Percentiles rank a stretch among this genome's conserved stretches.
Evolutionary conservation across 2,888 invertebrate species (phyloP).

Genomic region (Nipponacmea schrenckii): DNA sequence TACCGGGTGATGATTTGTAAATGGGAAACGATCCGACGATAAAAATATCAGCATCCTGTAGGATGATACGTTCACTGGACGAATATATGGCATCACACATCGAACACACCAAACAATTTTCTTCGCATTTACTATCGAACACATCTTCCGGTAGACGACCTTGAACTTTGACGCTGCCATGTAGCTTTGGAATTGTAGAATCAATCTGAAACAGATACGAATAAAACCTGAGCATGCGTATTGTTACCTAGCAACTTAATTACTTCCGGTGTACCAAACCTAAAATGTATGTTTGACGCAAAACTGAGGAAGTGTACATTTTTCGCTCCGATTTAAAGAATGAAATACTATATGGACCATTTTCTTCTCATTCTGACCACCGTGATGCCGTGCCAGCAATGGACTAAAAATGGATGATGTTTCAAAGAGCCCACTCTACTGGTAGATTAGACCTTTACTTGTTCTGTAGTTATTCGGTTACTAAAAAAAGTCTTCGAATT

Average conservation of each 20-base stretch:
- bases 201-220: not conserved
- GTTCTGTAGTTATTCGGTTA: no score
- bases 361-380: no score
- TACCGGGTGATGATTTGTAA: constrained; percentile 15
- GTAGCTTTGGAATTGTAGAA: not conserved
- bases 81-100: constrained; percentile 18
- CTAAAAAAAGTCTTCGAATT: no score
- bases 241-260: not conserved
- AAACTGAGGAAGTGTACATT: no score
- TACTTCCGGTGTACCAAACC: not conserved
- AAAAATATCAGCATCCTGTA: constrained; percentile 23
- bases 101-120: constrained; percentile 25
- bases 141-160: constrained; percentile 4
- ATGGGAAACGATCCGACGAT: constrained; percentile 39
- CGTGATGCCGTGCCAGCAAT: no score
- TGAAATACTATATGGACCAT: no score
- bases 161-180: constrained; percentile 15
- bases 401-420: no score
- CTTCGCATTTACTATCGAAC: constrained; percentile 22
- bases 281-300: no score
- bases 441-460: no score
- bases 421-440: no score
- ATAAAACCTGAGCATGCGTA: not conserved
- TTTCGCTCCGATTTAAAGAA: no score
- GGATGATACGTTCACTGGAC: constrained; percentile 21